Base-by-base conservation (phyloP, 2,113 vertebrate species). In the Chunga burmeisteri region DNA sequence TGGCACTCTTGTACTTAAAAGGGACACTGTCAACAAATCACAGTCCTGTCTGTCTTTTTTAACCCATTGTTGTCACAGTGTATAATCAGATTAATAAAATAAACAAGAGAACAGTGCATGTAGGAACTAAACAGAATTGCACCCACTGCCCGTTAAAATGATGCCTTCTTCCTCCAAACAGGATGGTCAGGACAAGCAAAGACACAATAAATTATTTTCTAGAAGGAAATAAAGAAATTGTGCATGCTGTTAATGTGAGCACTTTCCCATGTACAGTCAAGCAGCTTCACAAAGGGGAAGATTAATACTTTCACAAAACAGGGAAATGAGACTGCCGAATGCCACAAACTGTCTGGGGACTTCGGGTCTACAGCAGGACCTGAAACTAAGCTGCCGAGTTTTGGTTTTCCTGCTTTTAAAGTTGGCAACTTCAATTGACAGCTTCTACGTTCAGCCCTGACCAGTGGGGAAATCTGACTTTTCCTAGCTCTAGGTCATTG, bases 131-230 rank as follows among this genome's bases (percentile, higher is more conserved):
- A 63, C 50, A 86, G 42, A 62, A 56, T 25, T n/a, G 53, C 26
- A 59, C 36, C 34, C 2, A 0, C 50, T 73, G 67, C 27, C 40
- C 5, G 0, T 7, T 59, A 5, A 0, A 55, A 77, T 2, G 56
- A 16, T 14, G 46, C 44, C 80, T 53, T 53, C 80, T 79, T 50
- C 61, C 50, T 65, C 40, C 29, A 42, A 52, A 67, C 14, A 17
- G 36, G 49, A 52, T 16, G 38, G 27, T 9, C 77, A 68, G 62
- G 59, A 85, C 42, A 66, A 86, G 80, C 38, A 52, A 42, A 42
- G 38, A 32, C 38, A 59, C 29, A 59, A 47, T 11, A 47, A 74
- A 3, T 49, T 55, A 19, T 36, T 50, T 84, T 71, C 93, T 72
- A 79, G 44, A 52, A 74, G 53, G 66, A 59, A 81, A 85, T 65